Evolutionary conservation across 2,797 vertebrate genomes (phyloP).

Genomic region (Acomys russatus): DNA sequence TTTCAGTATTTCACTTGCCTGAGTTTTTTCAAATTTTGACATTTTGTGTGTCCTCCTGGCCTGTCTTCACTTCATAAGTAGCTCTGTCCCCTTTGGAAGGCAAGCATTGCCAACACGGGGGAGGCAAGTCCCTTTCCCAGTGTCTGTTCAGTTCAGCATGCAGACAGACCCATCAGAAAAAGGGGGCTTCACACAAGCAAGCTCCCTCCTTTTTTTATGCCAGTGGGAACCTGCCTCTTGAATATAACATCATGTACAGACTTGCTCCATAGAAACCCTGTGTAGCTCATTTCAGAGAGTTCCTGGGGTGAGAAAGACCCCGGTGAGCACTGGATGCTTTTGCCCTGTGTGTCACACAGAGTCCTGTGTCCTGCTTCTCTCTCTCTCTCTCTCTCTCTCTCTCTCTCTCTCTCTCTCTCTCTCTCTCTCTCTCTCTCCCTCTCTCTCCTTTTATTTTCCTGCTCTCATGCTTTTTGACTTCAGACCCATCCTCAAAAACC

Average conservation of each 20-base stretch:
- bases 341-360: neutral
- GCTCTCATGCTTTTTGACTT: neutral
- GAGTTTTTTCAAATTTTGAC: neutral
- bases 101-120: neutral
- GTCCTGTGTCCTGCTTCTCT: neutral
- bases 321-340: accelerated
- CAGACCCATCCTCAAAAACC: slow-evolving; percentile 50
- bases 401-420: no score
- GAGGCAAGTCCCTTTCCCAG: neutral
- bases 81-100: neutral
- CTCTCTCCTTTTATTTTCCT: neutral
- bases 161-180: neutral
- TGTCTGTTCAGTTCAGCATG: neutral
- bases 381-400: no score
- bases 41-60: neutral
- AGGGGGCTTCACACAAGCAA: neutral
- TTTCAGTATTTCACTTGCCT: neutral
- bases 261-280: neutral
- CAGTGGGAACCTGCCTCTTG: neutral
- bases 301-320: neutral
- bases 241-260: neutral
- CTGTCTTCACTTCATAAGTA: neutral
- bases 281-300: slow-evolving; percentile 17
- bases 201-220: neutral
- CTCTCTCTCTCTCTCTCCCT: no score